Conservation (phyloP, 2,888 invertebrate species). For the Lissocephala sabroskyi region DNA sequence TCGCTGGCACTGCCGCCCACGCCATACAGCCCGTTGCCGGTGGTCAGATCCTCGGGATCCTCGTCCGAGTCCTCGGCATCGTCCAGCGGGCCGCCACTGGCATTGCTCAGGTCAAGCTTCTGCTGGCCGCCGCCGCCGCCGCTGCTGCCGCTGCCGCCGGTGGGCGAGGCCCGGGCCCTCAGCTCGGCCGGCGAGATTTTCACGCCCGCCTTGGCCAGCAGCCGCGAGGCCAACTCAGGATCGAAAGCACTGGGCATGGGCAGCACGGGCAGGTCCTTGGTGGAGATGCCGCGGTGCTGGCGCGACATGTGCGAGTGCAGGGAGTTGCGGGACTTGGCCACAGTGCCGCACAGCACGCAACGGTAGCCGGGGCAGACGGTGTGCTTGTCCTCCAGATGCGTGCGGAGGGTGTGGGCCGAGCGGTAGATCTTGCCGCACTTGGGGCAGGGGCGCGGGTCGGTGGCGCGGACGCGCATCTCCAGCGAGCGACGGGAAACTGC, state of each 20-base stretch:
- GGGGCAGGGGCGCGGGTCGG: constrained; percentile 92
- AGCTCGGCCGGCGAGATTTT: constrained; percentile 89
- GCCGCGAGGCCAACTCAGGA: constrained; percentile 88
- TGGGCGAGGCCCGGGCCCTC: constrained; percentile 88
- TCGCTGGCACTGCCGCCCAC: constrained; percentile 52
- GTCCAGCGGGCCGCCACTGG: constrained; percentile 77
- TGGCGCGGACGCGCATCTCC: constrained; percentile 91
- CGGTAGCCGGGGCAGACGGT: constrained; percentile 94
- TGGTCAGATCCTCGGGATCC: constrained; percentile 88
- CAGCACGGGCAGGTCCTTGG: constrained; percentile 91
- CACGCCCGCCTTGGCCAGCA: constrained; percentile 90
- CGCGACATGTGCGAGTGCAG: constrained; percentile 95
- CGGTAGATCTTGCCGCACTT: constrained; percentile 95
- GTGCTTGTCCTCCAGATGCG: constrained; percentile 94
- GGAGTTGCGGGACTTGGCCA: constrained; percentile 92
- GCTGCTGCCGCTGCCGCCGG: constrained; percentile 76
- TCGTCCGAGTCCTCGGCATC: constrained; percentile 79
- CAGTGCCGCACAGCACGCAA: constrained; percentile 92
- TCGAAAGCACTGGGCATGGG: constrained; percentile 95
- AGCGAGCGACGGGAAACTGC: constrained; percentile 84
- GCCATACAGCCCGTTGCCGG: constrained; percentile 68
- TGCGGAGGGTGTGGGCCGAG: constrained; percentile 91
- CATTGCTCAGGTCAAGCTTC: constrained; percentile 82
- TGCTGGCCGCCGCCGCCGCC: constrained; percentile 37
- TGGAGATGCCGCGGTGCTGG: constrained; percentile 93